Evolutionary conservation across 2,113 vertebrate genomes (phyloP).

Genomic region (Alethe castanea): DNA sequence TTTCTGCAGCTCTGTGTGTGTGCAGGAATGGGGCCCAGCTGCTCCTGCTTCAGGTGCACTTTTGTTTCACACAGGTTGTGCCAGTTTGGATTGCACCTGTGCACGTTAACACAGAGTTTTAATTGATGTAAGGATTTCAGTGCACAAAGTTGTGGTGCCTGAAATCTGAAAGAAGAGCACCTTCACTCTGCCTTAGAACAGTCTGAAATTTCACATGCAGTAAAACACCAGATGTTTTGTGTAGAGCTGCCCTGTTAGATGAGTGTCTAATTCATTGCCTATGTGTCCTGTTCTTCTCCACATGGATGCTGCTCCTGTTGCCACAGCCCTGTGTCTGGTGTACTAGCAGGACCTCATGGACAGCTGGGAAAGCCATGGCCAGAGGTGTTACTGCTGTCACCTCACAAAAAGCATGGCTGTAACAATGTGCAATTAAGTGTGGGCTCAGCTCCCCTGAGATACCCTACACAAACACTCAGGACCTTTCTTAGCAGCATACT

Average conservation of each 20-base stretch:
- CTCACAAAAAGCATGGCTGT: not conserved
- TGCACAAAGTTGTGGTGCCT: not conserved
- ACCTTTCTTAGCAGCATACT: not conserved
- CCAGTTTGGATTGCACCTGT: not conserved
- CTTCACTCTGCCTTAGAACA: not conserved
- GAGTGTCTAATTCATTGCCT: not conserved
- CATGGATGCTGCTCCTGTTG: not conserved
- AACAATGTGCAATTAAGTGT: rapidly evolving
- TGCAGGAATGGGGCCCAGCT: not conserved
- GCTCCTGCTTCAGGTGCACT: not conserved
- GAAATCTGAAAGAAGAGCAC: not conserved
- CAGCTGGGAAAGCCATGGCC: not conserved
- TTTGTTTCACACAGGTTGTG: not conserved
- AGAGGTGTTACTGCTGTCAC: not conserved
- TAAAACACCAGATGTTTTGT: not conserved
- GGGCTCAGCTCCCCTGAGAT: not conserved
- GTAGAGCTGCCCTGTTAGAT: not conserved
- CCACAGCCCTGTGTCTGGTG: rapidly evolving
- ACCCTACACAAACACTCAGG: not conserved
- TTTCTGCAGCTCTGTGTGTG: not conserved
- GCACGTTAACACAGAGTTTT: not conserved
- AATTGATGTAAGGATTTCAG: not conserved
- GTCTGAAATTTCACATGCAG: not conserved
- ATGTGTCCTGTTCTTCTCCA: not conserved
- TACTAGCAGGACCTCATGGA: not conserved